Percentiles rank a stretch among this genome's conserved stretches.
phyloP scores from a whole-genome alignment of 2,113 vertebrate species.

The Nanorana parkeri region DNA sequence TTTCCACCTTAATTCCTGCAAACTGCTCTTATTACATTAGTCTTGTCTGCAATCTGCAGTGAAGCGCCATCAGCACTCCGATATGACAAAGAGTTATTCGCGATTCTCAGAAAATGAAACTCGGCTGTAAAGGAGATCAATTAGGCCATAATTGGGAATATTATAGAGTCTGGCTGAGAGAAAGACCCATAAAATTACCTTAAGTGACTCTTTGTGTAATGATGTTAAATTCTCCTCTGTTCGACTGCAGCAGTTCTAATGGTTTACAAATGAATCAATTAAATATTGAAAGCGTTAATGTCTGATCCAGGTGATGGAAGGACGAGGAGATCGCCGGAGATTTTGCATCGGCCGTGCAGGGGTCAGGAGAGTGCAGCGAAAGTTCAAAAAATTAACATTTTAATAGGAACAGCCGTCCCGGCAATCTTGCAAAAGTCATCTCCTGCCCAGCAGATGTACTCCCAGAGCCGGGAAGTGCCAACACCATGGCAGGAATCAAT shows the following conservation, averaged over 20 bases:
- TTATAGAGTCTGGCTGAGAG: neutral
- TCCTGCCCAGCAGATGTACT: too few relatives aligned
- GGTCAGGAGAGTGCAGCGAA: too few relatives aligned
- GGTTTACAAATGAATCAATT: slow-evolving; percentile 19
- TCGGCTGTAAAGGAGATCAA: slow-evolving; percentile 8
- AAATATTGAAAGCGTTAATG: slow-evolving; percentile 21
- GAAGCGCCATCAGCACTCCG: neutral
- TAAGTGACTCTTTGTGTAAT: slow-evolving; percentile 19
- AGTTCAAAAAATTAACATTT: too few relatives aligned
- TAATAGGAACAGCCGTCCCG: too few relatives aligned
- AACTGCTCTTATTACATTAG: too few relatives aligned
- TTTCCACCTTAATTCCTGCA: too few relatives aligned
- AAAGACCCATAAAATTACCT: slow-evolving; percentile 33
- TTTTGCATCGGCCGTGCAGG: too few relatives aligned
- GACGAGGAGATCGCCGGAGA: too few relatives aligned
- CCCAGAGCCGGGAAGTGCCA: too few relatives aligned
- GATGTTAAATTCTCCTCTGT: slow-evolving; percentile 2
- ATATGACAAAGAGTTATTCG: neutral
- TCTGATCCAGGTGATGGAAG: neutral
- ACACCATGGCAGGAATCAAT: too few relatives aligned
- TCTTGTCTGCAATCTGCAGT: neutral
- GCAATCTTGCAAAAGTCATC: too few relatives aligned
- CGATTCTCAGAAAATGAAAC: neutral
- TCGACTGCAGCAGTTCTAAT: neutral
- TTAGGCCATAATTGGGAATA: slow-evolving; percentile 18